phyloP scores from a whole-genome alignment of 2,797 vertebrate genomes.

The Syndactyla subalaris region DNA sequence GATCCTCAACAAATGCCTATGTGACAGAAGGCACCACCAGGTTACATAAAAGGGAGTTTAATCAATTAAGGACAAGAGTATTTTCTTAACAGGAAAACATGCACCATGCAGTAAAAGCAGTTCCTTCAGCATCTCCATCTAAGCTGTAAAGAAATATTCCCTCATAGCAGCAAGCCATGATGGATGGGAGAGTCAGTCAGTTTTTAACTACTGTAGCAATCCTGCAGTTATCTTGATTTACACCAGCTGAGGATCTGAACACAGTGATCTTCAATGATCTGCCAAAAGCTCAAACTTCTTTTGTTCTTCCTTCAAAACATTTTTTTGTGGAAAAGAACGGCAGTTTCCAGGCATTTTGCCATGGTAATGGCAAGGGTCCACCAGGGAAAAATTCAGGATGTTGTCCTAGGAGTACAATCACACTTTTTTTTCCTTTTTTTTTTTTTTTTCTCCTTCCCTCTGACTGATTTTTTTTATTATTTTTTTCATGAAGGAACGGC shows the following conservation, averaged over 20 bases:
- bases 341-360: slow-evolving; percentile 67
- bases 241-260: slow-evolving; percentile 50
- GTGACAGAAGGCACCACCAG: not conserved
- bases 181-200: not conserved
- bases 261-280: slow-evolving; percentile 27
- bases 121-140: not conserved
- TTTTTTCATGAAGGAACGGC: not conserved
- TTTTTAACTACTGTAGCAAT: slow-evolving; percentile 55
- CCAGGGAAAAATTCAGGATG: slow-evolving; percentile 39
- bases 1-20: not conserved
- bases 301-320: slow-evolving; percentile 62
- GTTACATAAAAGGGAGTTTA: not conserved
- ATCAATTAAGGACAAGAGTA: not conserved
- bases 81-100: not conserved
- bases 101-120: not conserved
- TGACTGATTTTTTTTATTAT: not conserved
- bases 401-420: slow-evolving; percentile 39
- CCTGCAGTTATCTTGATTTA: slow-evolving; percentile 57
- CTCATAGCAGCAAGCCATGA: not conserved
- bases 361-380: slow-evolving; percentile 54
- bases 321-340: slow-evolving; percentile 43
- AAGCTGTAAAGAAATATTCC: not conserved
- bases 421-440: not conserved
- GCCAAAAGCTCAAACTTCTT: slow-evolving; percentile 62
- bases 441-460: not conserved